Conservation (phyloP, 2,888 invertebrate genomes). For the Balanococcus diminutus region DNA sequence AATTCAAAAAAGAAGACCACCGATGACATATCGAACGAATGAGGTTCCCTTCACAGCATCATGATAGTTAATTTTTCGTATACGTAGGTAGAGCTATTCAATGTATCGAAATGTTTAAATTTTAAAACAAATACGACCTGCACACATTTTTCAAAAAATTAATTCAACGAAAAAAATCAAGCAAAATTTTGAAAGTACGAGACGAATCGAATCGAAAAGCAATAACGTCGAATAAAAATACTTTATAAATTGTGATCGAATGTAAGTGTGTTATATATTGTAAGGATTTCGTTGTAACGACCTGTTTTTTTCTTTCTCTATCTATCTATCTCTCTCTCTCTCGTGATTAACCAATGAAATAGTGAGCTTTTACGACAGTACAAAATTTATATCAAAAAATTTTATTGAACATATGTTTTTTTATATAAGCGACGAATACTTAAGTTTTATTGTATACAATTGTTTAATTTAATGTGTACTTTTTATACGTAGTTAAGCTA, state of each 20-base stretch:
- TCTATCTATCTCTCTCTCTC: constrained; percentile 6
- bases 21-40: background rate
- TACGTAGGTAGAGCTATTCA: background rate
- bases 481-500: constrained; percentile 45
- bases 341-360: constrained; percentile 55
- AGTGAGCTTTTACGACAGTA: constrained; percentile 55
- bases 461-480: constrained; percentile 49
- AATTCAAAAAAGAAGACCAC: background rate
- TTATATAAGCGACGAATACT: constrained; percentile 52
- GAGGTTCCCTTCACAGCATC: background rate
- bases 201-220: constrained; percentile 15
- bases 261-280: constrained; percentile 53
- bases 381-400: constrained; percentile 55
- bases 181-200: constrained; percentile 6
- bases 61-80: background rate
- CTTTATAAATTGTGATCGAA: constrained; percentile 51
- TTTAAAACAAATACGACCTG: background rate
- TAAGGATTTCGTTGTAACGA: constrained; percentile 54
- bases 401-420: constrained; percentile 45
- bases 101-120: background rate
- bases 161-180: background rate
- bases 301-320: constrained; percentile 44
- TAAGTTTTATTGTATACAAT: constrained; percentile 52
- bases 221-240: constrained; percentile 49
- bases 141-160: background rate